Evolutionary conservation across 2,113 vertebrate genomes (phyloP), one percentile per base, ranked within the genome.

Genomic region (Trochalopteron elliotii): DNA sequence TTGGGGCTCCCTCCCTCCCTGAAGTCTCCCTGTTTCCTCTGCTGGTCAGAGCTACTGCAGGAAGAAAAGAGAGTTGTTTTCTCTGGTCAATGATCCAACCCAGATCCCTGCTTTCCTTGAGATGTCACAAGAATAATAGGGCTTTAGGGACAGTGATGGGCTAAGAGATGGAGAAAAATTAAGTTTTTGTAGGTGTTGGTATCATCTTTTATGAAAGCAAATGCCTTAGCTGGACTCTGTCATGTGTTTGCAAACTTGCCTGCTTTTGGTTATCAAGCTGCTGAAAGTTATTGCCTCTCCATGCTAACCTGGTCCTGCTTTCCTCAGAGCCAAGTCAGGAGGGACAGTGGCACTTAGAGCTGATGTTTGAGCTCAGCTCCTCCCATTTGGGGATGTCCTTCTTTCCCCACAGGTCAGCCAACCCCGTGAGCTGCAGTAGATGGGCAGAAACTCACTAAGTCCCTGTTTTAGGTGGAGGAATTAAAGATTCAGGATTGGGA

Each of bases 61-160:
- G 7, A 8, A 27, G 44, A 20, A 45, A 14, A 39, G 25, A 17
- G 28, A 52, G 3, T 6, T n/a, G 1, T 80, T 74, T 65, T 11
- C 12, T 31, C 4, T 33, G 20, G 25, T 23, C 19, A 25, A 5
- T 21, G 19, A 47, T 42, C 40, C 23, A 60, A 0, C 22, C 20
- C 39, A 33, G 31, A 15, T 24, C 20, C 4, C 30, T 67, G 37
- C 45, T 77, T 57, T 53, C 50, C 37, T 18, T 39, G 19, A 22
- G 35, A 12, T 40, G 40, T 19, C 16, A 5, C 44, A 39, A 4
- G 13, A 61, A 15, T 31, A 33, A 4, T 0, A 24, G 3, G n/a
- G 35, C 31, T 83, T 60, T 33, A 37, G 53, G 64, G 28, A 23
- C 15, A 45, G 20, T 1, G 37, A 18, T 45, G 37, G 16, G 23